A percentile compares a stretch with the other conserved stretches of the same genome.
Conservation (phyloP, 1,140 invertebrate genomes). For the Drosophila nasuta region DNA sequence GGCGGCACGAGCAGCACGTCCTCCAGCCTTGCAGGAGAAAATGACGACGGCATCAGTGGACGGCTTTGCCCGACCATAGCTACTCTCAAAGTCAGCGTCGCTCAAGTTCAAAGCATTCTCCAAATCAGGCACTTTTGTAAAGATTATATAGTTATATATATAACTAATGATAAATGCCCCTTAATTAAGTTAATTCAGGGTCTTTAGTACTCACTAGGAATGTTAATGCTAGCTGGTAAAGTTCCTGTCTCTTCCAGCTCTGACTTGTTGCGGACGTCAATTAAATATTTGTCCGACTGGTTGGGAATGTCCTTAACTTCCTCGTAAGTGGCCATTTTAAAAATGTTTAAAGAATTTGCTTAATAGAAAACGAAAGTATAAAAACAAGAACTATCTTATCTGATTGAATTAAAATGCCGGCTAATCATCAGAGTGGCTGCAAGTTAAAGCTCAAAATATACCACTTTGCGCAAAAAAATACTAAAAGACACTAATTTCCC, state of each 20-base stretch:
- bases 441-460: background rate
- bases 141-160: background rate
- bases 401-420: conserved; percentile 33
- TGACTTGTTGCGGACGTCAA: conserved; percentile 89
- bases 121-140: conserved; percentile 85
- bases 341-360: background rate
- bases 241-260: conserved; percentile 88
- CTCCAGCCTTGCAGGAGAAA: conserved; percentile 86
- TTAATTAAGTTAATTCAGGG: conserved; percentile 13
- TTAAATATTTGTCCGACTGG: conserved; percentile 85
- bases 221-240: conserved; percentile 89
- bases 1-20: conserved; percentile 86
- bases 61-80: conserved; percentile 85
- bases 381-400: conserved; percentile 35
- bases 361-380: conserved; percentile 2
- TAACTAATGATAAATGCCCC: conserved; percentile 1
- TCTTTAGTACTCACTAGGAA: conserved; percentile 87
- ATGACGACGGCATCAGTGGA: conserved; percentile 85
- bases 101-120: conserved; percentile 85
- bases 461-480: background rate
- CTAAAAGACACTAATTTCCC: background rate
- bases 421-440: conserved; percentile 1
- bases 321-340: conserved; percentile 85
- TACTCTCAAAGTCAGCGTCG: conserved; percentile 85
- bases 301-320: conserved; percentile 85